A percentile compares a stretch with the other conserved stretches of the same genome.
Evolutionary conservation across 2,888 invertebrate species (phyloP).

Genomic region (Ochropleura leucogaster): DNA sequence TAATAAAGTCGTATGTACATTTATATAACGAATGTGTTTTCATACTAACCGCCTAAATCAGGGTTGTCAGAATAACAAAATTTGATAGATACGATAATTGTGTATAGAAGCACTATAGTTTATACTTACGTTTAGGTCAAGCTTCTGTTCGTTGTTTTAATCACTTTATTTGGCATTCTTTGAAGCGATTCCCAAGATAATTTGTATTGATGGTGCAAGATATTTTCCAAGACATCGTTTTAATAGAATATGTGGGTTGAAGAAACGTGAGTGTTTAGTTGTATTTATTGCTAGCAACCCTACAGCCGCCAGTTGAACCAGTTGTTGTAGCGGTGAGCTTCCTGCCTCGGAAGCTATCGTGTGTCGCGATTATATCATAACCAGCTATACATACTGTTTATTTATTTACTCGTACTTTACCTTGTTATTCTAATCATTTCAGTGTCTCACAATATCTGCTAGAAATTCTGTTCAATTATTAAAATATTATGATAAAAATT

Average conservation of each 20-base stretch:
- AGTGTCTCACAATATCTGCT: background rate
- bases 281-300: slow-evolving; percentile 27
- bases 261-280: too few relatives aligned
- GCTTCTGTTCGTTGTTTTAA: too few relatives aligned
- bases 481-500: slow-evolving; percentile 1
- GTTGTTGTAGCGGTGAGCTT: slow-evolving; percentile 46
- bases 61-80: slow-evolving; percentile 28
- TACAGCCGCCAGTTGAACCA: slow-evolving; percentile 36
- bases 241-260: too few relatives aligned
- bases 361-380: slow-evolving; percentile 55
- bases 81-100: background rate
- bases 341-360: slow-evolving; percentile 58
- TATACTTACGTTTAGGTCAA: too few relatives aligned
- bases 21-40: slow-evolving; percentile 53
- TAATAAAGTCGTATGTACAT: slow-evolving; percentile 41
- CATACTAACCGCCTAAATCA: slow-evolving; percentile 27
- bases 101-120: too few relatives aligned
- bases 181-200: background rate
- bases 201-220: background rate
- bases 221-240: background rate
- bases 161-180: too few relatives aligned
- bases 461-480: background rate
- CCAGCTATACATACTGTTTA: slow-evolving; percentile 11
- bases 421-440: slow-evolving; percentile 21
- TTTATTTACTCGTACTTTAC: background rate